These are phyloP conservation scores for Etheostoma nigrum DNA, from an alignment of 2,797 vertebrate species.

Conservation along the genomic window DNA sequence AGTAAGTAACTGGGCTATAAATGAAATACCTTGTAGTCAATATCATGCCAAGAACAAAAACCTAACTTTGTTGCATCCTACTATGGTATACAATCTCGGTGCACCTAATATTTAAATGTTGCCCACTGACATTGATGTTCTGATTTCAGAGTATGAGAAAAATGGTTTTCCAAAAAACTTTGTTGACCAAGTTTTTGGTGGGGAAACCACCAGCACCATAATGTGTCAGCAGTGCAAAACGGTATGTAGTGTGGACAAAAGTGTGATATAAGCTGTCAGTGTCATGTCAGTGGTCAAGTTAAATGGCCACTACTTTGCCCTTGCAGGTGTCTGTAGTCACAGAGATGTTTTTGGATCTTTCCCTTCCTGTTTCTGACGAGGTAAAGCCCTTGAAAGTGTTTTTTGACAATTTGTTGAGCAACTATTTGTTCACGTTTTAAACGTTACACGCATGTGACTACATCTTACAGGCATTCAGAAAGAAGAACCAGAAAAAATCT, in stretches of 20 bases:
- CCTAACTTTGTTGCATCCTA: background rate
- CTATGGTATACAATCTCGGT: background rate
- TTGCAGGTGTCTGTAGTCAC: constrained; percentile 93
- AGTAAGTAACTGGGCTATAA: constrained; percentile 78
- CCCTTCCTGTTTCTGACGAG: constrained; percentile 94
- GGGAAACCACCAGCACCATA: constrained; percentile 94
- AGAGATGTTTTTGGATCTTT: constrained; percentile 97
- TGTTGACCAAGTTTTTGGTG: constrained; percentile 96
- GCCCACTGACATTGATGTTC: constrained; percentile 5
- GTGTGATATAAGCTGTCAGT: background rate
- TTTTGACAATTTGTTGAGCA: background rate
- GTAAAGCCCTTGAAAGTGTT: constrained; percentile 79
- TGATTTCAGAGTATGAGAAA: constrained; percentile 91
- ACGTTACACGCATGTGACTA: background rate
- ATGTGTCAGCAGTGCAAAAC: constrained; percentile 97
- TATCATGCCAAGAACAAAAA: background rate
- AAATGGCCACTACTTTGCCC: constrained; percentile 1
- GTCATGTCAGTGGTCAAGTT: background rate
- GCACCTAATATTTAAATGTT: background rate
- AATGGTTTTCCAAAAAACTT: constrained; percentile 88
- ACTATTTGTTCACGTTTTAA: background rate
- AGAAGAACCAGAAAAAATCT: constrained; percentile 85
- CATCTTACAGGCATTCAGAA: constrained; percentile 79
- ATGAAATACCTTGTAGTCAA: background rate
- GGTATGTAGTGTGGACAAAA: constrained; percentile 76